Evolutionary conservation across 2,113 vertebrate species (phyloP).

Genomic region (Zootoca vivipara): DNA sequence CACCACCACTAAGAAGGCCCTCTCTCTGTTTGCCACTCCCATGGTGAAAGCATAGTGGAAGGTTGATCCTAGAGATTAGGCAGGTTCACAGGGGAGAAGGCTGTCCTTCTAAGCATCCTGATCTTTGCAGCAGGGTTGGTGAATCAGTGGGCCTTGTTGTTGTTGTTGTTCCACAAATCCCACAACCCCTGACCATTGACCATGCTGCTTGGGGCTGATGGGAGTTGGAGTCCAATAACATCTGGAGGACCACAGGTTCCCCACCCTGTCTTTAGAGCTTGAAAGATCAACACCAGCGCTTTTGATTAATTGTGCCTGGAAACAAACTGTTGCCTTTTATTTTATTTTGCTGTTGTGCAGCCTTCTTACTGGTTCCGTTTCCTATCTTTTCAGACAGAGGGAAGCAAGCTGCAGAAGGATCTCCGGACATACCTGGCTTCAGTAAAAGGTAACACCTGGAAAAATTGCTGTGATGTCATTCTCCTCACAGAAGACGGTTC

Average conservation of each 20-base stretch:
- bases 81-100: background rate
- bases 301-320: background rate
- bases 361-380: slow-evolving; percentile 3
- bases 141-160: too few relatives aligned
- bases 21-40: background rate
- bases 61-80: background rate
- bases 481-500: background rate
- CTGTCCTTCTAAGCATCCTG: background rate
- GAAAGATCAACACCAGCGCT: background rate
- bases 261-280: background rate
- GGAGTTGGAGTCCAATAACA: too few relatives aligned
- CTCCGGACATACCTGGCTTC: slow-evolving; percentile 92
- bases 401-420: slow-evolving; percentile 93
- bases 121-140: too few relatives aligned
- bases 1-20: background rate
- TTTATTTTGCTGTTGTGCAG: background rate
- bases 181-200: too few relatives aligned
- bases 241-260: background rate
- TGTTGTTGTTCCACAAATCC: too few relatives aligned
- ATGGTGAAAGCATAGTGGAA: background rate
- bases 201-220: too few relatives aligned
- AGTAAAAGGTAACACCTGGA: slow-evolving; percentile 84
- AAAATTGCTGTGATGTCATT: background rate
- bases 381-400: slow-evolving; percentile 81
- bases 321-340: background rate